Conservation (phyloP, 2,797 vertebrate genomes). For the Urosaurus nigricauda region DNA sequence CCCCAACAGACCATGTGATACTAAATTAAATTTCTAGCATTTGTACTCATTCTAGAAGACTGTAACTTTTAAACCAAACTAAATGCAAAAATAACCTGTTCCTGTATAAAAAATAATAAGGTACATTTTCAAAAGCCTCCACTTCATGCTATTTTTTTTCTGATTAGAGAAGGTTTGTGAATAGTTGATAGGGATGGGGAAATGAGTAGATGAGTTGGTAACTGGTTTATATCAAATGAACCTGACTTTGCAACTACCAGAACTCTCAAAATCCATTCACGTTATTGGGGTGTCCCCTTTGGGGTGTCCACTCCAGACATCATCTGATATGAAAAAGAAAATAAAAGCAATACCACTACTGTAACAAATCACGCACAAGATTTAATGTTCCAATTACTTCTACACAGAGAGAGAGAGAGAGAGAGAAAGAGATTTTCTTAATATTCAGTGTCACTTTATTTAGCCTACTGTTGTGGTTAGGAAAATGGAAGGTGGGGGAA, state of each 20-base stretch:
- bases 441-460: slow-evolving; percentile 25
- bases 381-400: background rate
- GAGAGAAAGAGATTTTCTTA: too few species aligned
- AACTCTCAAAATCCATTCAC: background rate
- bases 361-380: background rate
- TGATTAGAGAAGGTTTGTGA: background rate
- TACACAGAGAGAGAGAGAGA: too few species aligned
- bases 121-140: background rate
- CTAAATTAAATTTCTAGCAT: background rate
- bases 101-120: background rate
- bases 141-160: background rate
- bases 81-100: background rate
- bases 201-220: background rate
- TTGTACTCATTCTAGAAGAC: background rate
- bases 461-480: slow-evolving; percentile 11
- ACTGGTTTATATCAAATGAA: background rate
- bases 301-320: background rate
- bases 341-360: background rate
- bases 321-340: background rate
- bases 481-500: slow-evolving; percentile 8
- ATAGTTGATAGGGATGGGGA: background rate
- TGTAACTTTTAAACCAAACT: too few species aligned
- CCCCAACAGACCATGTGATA: background rate
- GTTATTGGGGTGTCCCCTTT: background rate
- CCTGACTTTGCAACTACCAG: background rate